These are phyloP conservation scores for Parapristionchus giblindavisi DNA, from an alignment of 2,888 invertebrate species.

Conservation along the genomic window DNA sequence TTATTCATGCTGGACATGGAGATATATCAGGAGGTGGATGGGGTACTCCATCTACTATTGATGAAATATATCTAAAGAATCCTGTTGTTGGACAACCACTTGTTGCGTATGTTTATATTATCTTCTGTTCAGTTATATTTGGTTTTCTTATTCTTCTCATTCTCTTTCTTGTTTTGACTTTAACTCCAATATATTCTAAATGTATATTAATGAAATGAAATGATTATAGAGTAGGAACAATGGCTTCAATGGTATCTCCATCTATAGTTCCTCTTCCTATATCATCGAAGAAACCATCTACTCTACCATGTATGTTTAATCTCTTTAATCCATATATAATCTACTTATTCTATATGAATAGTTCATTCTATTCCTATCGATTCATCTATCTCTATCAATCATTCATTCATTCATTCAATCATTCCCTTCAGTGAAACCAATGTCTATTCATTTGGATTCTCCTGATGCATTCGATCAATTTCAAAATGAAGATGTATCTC, in stretches of 20 bases:
- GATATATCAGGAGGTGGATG: slow-evolving; percentile 75
- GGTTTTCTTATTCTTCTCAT: not conserved
- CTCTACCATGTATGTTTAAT: not conserved
- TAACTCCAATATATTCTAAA: not conserved
- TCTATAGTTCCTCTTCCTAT: slow-evolving; percentile 1
- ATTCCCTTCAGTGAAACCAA: slow-evolving; percentile 22
- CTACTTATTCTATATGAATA: too few species aligned
- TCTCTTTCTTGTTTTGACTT: not conserved
- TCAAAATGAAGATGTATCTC: slow-evolving; percentile 41
- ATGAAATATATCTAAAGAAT: slow-evolving; percentile 71
- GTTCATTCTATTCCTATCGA: too few species aligned
- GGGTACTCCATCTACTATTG: slow-evolving; percentile 84
- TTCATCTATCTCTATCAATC: too few species aligned
- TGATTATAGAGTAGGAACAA: not conserved
- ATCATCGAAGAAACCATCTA: slow-evolving; percentile 11
- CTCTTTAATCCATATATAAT: too few species aligned
- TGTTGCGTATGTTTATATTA: slow-evolving; percentile 20
- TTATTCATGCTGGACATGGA: slow-evolving; percentile 80
- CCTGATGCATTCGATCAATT: slow-evolving; percentile 43
- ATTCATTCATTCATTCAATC: not conserved
- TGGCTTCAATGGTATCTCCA: not conserved
- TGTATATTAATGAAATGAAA: not conserved
- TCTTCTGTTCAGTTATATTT: not conserved
- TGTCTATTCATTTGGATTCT: slow-evolving; percentile 30
- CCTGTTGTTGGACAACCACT: slow-evolving; percentile 51